Base-by-base conservation (phyloP, 1,140 invertebrate species). In the Macrosteles quadrilineatus region DNA sequence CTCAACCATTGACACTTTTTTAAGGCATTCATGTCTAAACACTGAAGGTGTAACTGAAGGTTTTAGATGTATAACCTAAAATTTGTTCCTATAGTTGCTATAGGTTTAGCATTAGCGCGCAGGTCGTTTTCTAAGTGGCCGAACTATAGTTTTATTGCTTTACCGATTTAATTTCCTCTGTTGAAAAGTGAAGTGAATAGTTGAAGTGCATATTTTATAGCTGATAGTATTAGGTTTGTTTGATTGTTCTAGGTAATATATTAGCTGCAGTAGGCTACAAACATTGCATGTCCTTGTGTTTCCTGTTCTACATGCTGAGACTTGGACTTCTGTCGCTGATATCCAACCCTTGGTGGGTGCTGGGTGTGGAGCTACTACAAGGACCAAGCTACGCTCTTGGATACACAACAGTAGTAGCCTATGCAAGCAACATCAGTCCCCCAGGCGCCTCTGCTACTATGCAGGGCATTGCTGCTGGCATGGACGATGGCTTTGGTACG, bases 391-490 rank as follows among this genome's bases (percentile, higher is more conserved):
- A 91, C 78, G 91, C 91, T 0, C 78, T 94, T 0, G 89, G 88
- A 71, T 93, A 93, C 73, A 87, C 90, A 0, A 89, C 88, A 1
- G 91, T 92, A 32, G 91, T 93, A 3, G 87, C 86, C 0, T 93
- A 92, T 75, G 91, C 91, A 0, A 90, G 89, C 32, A 86, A 83
- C 3, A 83, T 93, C 21, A 84, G 90, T 0, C 91, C 91, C 0
- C 85, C 87, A 0, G 91, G 91, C 0, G 87, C 91, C n/a, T 91
- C 90, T 2, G 90, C 91, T 1, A 93, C 91, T 0, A 87, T 92
- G 21, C 91, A 94, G 77, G 91, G 91, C 0, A 84, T 94, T 40
- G 88, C 91, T 31, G 90, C 90, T n/a, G 91, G 91, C 21, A 88
- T 91, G 86, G 90, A 92, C 74, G 91, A 92, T 73, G 91, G 90